Conservation (phyloP, 2,797 vertebrate species). For the Salmo trutta region DNA sequence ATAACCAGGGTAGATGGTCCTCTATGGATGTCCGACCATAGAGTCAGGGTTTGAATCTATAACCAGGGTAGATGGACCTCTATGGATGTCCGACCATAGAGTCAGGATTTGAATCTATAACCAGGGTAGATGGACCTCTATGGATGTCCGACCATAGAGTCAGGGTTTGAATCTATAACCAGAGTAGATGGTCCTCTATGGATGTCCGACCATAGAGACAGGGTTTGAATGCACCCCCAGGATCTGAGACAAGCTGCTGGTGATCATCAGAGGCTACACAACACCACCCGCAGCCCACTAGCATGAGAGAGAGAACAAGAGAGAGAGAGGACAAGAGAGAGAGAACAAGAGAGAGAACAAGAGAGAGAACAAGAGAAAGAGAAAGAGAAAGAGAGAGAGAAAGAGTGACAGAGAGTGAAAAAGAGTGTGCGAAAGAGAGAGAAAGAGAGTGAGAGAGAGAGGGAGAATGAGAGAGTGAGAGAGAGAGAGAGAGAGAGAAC, state of each 20-base stretch:
- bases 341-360: conserved; percentile 49
- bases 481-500: conserved; percentile 40
- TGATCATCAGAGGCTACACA: conserved; percentile 10
- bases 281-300: conserved; percentile 29
- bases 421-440: conserved; percentile 71
- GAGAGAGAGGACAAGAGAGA: conserved; percentile 27
- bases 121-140: no score
- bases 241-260: conserved; percentile 15
- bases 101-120: conserved; percentile 25
- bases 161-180: no score
- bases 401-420: no score
- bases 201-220: not conserved
- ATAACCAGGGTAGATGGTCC: no score
- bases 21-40: no score
- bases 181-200: no score
- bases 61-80: no score
- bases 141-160: not conserved
- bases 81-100: no score
- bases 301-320: conserved; percentile 57
- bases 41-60: no score
- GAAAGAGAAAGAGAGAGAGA: conserved; percentile 38
- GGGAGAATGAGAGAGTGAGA: conserved; percentile 62
- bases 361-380: conserved; percentile 37
- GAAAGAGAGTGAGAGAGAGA: conserved; percentile 35
- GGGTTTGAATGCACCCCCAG: conserved; percentile 48